Evolutionary conservation across 2,888 invertebrate species (phyloP), one percentile per base, ranked within the genome.

Genomic region (Stegana nigrithorax): DNA sequence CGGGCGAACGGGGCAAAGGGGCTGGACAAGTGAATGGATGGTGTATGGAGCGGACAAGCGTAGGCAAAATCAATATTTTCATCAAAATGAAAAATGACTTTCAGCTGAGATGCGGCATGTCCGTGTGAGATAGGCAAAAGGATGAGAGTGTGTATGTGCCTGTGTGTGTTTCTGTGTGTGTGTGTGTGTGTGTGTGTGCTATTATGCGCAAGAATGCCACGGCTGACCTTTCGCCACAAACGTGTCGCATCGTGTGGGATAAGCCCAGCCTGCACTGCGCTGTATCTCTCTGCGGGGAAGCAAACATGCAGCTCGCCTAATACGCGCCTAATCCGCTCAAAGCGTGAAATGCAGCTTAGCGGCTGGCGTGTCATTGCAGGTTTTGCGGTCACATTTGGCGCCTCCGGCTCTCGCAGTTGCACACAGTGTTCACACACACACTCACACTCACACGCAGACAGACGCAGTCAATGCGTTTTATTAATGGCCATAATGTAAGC

Each of bases 51-150:
- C 23, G 21, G 6, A 23, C 21, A 47, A 12, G 47, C n/a, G 47
- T 12, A 10, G 23, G 44, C 63, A 71, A 80, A 78, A 78, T 78
- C 78, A 78, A 78, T 78, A 78, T 81, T 80, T 78, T 78, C 80
- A 81, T 73, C 69, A 67, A 64, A 80, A 81, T 78, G 80, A 81
- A 78, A 81, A 78, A 78, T 78, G 74, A 74, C 73, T 74, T 65
- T 67, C 67, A 59, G 61, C 56, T 63, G 47, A 26, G 60, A 57
- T 39, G n/a, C 36, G 19, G 29, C 29, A 25, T 27, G 27, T 14
- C 27, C 27, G 14, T 19, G 42, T 42, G 39, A 19, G 14, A 39
- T 26, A 39, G 17, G 27, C 19, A 44, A 60, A 47, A 60, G 60
- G 60, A 63, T 71, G 62, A 69, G 60, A 19, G 3, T 12, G 51